These are phyloP conservation scores for Tineola bisselliella DNA, from an alignment of 2,888 invertebrate genomes.

Conservation along the genomic window DNA sequence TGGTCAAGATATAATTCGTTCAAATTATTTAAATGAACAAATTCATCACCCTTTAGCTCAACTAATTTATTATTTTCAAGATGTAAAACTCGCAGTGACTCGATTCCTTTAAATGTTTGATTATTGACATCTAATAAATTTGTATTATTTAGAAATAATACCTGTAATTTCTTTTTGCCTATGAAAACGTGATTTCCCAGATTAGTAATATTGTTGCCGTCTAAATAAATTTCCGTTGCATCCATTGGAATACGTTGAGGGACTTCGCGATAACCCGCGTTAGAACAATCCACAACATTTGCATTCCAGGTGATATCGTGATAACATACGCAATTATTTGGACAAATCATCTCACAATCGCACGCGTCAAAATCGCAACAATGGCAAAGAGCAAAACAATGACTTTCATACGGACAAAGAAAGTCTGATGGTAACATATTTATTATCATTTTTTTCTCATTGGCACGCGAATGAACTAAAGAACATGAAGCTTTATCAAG, in stretches of 20 bases:
- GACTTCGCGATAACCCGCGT: constrained; percentile 75
- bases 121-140: constrained; percentile 80
- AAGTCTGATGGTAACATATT: constrained; percentile 80
- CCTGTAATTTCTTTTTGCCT: constrained; percentile 82
- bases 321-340: constrained; percentile 84
- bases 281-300: constrained; percentile 85
- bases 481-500: constrained; percentile 80
- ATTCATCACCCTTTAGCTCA: constrained; percentile 80
- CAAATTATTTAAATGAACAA: constrained; percentile 77
- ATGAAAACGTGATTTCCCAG: constrained; percentile 86
- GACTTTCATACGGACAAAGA: constrained; percentile 81
- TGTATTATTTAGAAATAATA: constrained; percentile 80
- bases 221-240: constrained; percentile 87
- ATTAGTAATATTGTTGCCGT: constrained; percentile 81
- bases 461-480: constrained; percentile 72
- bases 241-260: constrained; percentile 88
- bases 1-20: constrained; percentile 83
- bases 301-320: constrained; percentile 87
- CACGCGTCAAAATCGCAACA: constrained; percentile 91
- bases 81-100: constrained; percentile 76
- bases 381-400: constrained; percentile 88
- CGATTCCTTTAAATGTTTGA: constrained; percentile 83
- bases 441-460: constrained; percentile 76
- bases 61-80: constrained; percentile 80
- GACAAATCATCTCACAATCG: constrained; percentile 92